Evolutionary conservation across 2,797 vertebrate species (phyloP), one percentile per base, ranked within the genome.

Genomic region (Molossus molossus): DNA sequence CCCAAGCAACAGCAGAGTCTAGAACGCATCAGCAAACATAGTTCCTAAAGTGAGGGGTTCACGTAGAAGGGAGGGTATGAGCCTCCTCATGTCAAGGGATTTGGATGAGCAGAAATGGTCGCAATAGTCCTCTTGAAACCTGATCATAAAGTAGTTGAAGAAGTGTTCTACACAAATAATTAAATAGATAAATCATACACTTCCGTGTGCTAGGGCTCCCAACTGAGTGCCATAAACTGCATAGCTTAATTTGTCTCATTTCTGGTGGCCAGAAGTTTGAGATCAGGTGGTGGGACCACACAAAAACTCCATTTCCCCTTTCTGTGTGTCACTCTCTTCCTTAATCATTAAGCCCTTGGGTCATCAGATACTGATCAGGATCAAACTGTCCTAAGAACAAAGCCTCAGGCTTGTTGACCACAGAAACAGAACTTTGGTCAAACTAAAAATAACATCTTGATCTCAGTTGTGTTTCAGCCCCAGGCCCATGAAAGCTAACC

Each of bases 41-140:
- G 11, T 29, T 65, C 64, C 2, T 4, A 53, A 10, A 9, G 20
- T 25, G 64, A 79, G 37, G 23, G 8, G 1, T 14, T 62, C 60
- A 13, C 33, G 57, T 2, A 1, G 25, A 33, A 40, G 1, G 25
- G 8, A 20, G 3, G 15, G 18, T 7, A 2, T 2, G 6, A 29
- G 6, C 50, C 53, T 80, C 40, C 70, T 55, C 17, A 27, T 33
- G 14, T 12, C 37, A 14, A 9, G 20, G 48, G 45, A 33, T 17
- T 69, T 86, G 1, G 7, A 50, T 23, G 40, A 58, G 27, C 50
- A 64, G 86, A 37, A 9, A 17, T 18, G 48, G 17, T 27, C 55
- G 29, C 18, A 55, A 7, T 5, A 27, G 9, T n/a, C 29, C 45
- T 72, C 57, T 70, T 37, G 21, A 18, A 77, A 65, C 12, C 25